Evolutionary conservation across 1,140 invertebrate species (phyloP).

Genomic region (Drosophila pachea): DNA sequence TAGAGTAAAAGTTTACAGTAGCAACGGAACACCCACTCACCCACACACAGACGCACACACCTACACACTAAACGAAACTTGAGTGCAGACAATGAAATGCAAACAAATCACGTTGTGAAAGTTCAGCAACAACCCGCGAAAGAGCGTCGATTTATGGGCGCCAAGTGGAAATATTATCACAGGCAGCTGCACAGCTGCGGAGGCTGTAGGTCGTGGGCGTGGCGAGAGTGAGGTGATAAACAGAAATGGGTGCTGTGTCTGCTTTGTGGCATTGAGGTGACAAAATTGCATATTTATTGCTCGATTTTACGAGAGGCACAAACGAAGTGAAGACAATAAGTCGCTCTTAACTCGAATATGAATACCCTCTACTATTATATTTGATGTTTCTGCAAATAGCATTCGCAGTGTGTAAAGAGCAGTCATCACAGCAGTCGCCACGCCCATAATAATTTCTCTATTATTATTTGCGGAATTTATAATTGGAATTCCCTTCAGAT

Average conservation of each 20-base stretch:
- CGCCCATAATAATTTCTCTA: too few species aligned
- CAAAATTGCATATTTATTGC: conserved; percentile 63
- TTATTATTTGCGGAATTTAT: too few species aligned
- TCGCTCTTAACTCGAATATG: too few species aligned
- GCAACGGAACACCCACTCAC: not conserved
- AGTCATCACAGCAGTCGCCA: too few species aligned
- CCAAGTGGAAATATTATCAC: conserved; percentile 70
- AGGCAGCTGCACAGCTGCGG: conserved; percentile 18
- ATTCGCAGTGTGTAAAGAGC: too few species aligned
- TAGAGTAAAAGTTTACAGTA: conserved; percentile 32
- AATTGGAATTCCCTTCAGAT: too few species aligned
- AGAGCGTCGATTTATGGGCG: conserved; percentile 67
- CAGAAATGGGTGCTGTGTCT: conserved; percentile 2
- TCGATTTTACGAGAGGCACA: conserved; percentile 9
- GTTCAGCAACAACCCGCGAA: conserved; percentile 60
- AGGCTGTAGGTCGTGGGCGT: not conserved
- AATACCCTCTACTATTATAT: too few species aligned
- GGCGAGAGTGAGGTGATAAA: conserved; percentile 9
- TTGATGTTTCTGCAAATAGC: too few species aligned
- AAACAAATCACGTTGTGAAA: conserved; percentile 68
- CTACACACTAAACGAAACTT: conserved; percentile 8
- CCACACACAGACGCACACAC: not conserved
- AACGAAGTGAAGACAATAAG: too few species aligned
- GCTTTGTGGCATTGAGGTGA: conserved; percentile 14
- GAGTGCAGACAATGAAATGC: conserved; percentile 70